phyloP scores from a whole-genome alignment of 2,797 vertebrate species.

The Yasuhikotakia modesta region DNA sequence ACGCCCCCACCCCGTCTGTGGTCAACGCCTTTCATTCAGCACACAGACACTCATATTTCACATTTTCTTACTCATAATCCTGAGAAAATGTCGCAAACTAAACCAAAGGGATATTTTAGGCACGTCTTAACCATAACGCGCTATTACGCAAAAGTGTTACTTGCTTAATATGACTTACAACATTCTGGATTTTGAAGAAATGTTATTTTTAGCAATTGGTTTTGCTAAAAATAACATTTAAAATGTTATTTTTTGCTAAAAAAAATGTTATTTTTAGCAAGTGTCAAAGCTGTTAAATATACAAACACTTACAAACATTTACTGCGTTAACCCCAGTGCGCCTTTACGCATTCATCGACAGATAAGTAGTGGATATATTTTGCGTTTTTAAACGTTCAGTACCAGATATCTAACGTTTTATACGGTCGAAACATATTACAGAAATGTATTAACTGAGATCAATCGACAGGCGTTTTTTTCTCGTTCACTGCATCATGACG shows the following conservation, averaged over 20 bases:
- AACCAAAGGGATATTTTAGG: background rate
- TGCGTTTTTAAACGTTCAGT: accelerated
- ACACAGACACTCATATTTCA: too few relatives aligned
- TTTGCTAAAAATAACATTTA: too few relatives aligned
- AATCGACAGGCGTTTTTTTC: background rate
- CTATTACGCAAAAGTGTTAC: too few relatives aligned
- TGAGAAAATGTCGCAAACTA: too few relatives aligned
- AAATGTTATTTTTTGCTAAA: too few relatives aligned
- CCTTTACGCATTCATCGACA: background rate
- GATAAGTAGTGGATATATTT: background rate
- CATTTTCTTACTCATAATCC: too few relatives aligned
- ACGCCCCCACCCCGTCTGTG: slow-evolving; percentile 9
- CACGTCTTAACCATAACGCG: background rate
- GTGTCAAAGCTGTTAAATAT: too few relatives aligned
- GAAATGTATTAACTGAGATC: background rate
- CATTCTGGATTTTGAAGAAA: too few relatives aligned
- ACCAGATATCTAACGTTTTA: background rate
- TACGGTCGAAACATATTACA: background rate
- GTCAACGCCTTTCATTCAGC: slow-evolving; percentile 36
- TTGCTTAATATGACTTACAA: background rate
- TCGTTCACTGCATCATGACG: slow-evolving; percentile 48
- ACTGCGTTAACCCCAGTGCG: background rate
- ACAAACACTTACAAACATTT: too few relatives aligned
- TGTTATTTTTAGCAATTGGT: too few relatives aligned
- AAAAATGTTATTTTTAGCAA: too few relatives aligned